These are phyloP conservation scores for Dipus sagitta DNA, from an alignment of 2,797 vertebrate genomes.

Conservation along the genomic window DNA sequence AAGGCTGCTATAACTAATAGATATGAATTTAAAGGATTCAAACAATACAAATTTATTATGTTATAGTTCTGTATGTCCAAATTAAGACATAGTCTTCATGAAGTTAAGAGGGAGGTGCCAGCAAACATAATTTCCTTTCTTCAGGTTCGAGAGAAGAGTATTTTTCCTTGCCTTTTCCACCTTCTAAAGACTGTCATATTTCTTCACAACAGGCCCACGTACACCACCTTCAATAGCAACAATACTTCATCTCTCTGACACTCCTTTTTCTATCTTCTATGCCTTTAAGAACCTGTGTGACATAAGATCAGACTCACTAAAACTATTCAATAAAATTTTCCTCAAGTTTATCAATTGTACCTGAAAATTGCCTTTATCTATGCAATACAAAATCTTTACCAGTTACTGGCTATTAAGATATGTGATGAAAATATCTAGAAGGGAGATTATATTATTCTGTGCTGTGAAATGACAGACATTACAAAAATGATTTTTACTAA, in stretches of 20 bases:
- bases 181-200: not conserved
- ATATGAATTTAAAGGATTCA: not conserved
- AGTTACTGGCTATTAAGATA: conserved; percentile 42
- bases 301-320: not conserved
- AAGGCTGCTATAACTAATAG: not conserved
- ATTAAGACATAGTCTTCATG: not conserved
- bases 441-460: conserved; percentile 52
- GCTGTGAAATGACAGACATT: not conserved
- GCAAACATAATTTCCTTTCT: not conserved
- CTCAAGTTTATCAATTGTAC: not conserved
- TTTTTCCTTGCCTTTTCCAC: not conserved
- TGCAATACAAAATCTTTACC: conserved; percentile 72
- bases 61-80: not conserved
- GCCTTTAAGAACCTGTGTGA: not conserved
- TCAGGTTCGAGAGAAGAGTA: not conserved
- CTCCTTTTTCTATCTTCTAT: not conserved
- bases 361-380: conserved; percentile 38
- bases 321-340: not conserved
- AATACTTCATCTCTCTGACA: not conserved
- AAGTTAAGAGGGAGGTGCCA: not conserved
- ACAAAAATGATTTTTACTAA: conserved; percentile 49
- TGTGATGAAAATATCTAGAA: not conserved
- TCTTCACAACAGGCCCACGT: not conserved
- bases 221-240: not conserved
- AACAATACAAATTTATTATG: not conserved